Conservation (phyloP, 2,888 invertebrate species). For the Mesochorus sp. region DNA sequence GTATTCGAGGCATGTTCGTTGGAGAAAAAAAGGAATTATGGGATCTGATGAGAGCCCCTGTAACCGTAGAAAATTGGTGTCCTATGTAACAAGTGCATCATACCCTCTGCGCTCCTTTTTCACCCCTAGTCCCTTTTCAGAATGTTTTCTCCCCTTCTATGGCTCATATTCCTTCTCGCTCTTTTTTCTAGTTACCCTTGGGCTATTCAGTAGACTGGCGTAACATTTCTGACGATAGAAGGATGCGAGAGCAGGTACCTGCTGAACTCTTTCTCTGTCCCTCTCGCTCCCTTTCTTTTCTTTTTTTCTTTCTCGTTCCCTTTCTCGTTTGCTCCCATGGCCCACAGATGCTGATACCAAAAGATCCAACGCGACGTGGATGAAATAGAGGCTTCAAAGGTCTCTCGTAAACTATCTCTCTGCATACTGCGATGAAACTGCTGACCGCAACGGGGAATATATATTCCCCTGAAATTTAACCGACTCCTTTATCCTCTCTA, state of each 20-base stretch:
- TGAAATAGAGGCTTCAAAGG: conserved; percentile 3
- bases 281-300: conserved; percentile 17
- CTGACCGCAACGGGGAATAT: conserved; percentile 34
- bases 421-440: background rate
- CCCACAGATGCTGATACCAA: background rate
- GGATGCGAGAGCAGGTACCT: conserved; percentile 53
- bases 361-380: background rate
- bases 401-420: background rate
- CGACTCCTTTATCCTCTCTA: background rate
- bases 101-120: conserved; percentile 66
- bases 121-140: conserved; percentile 31
- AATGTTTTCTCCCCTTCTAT: background rate
- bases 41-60: conserved; percentile 67
- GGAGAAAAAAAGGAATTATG: too few species aligned
- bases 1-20: background rate
- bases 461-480: background rate
- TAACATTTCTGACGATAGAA: conserved; percentile 41
- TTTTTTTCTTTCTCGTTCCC: conserved; percentile 31
- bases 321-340: background rate
- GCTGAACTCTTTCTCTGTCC: conserved; percentile 38
- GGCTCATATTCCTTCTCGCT: background rate
- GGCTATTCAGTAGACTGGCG: conserved; percentile 43
- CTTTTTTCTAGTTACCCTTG: conserved; percentile 35
- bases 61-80: conserved; percentile 66
- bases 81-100: conserved; percentile 72